Evolutionary conservation across 2,888 invertebrate species (phyloP), one percentile per base, ranked within the genome.

Genomic region (Drosophila picticornis): DNA sequence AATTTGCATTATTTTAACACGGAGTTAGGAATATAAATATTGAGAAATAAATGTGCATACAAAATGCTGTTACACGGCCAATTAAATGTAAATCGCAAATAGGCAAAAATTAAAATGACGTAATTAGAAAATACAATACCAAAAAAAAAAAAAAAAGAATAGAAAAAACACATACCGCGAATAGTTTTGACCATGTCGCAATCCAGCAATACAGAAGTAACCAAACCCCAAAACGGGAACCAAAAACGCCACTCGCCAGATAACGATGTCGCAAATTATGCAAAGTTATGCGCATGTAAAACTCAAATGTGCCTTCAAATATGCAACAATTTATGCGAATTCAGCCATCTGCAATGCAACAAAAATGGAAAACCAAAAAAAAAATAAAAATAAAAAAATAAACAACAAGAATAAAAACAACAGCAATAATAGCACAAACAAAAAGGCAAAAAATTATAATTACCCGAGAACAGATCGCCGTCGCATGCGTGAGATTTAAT

Each of bases 311-410:
- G 82, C 75, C 82, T 78, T 84, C 63, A 79, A 79, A 84, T 84
- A 87, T 84, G 79, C 86, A 86, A 79, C 88, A 88, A 85, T 84
- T 88, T 84, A 84, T 85, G 88, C 81, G 88, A 83, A 83, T 78
- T 68, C 85, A 65, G 57, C 75, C 88, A 87, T 83, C 83, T 84
- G 84, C 75, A 87, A 34, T 34, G 48, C 57, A 53, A 64, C 48
- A 70, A 36, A 53, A 34, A 34, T 43, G 43, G 4, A 25, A 46
- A 22, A 22, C 13, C 13, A 34, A 57, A 40, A 29, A 34, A n/a
- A 32, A 40, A 32, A n/a, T n/a, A n/a, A n/a, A n/a, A n/a, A n/a
- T n/a, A 43, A 22, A 43, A n/a, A 32, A 40, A 32, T 4, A 19
- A 36, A 52, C 27, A 51, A 27, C 43, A 34, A 69, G 19, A 29